phyloP scores from a whole-genome alignment of 2,113 vertebrate genomes.

The Nycticryphes semicollaris region DNA sequence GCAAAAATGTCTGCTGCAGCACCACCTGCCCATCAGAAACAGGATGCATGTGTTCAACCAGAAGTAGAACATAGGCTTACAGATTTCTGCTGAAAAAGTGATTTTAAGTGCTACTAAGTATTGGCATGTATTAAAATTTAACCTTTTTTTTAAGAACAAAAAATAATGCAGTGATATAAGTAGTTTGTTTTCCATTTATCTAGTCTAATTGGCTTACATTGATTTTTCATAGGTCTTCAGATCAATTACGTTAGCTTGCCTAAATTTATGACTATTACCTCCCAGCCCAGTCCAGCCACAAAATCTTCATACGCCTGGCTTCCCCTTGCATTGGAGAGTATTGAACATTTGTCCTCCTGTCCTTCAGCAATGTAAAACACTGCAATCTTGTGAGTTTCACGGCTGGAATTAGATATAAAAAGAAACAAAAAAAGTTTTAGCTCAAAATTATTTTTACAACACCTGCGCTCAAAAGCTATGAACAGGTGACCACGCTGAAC shows the following conservation, averaged over 20 bases:
- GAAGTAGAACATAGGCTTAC: neutral
- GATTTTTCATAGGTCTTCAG: neutral
- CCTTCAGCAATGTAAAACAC: conserved; percentile 97
- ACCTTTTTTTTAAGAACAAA: neutral
- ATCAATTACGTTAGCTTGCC: neutral
- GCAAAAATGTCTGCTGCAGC: neutral
- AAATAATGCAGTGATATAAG: neutral
- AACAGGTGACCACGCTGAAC: neutral
- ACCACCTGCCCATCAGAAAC: neutral
- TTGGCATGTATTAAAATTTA: rapidly evolving
- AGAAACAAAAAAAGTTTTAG: neutral
- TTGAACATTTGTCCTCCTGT: conserved; percentile 97
- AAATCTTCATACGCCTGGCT: conserved; percentile 96
- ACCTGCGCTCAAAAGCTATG: neutral
- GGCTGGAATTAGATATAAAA: conserved; percentile 70
- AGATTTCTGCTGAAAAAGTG: neutral
- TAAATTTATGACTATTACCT: conserved; percentile 78
- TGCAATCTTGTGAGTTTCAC: conserved; percentile 98
- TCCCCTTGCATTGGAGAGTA: conserved; percentile 91
- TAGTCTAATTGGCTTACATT: neutral
- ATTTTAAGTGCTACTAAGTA: neutral
- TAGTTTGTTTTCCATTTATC: neutral
- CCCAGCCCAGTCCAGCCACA: conserved; percentile 97
- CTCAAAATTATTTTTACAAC: neutral
- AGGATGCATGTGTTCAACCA: neutral